Evolutionary conservation across 2,888 invertebrate genomes (phyloP).

Genomic region (Agrotis clavis): DNA sequence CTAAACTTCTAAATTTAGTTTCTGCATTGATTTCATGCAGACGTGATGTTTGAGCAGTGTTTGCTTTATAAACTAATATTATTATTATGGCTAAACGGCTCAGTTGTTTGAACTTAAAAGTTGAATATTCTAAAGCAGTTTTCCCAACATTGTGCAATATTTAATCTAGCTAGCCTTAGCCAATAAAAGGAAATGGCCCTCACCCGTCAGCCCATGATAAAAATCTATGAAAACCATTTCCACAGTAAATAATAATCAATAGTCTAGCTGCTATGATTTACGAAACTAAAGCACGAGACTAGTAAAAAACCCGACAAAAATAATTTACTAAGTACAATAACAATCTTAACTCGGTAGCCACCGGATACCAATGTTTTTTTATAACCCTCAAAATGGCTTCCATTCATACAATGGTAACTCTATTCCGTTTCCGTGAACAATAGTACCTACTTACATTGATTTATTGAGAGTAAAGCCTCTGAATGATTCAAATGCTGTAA

Average conservation of each 20-base stretch:
- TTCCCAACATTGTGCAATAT: slow-evolving; percentile 11
- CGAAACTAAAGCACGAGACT: slow-evolving; percentile 22
- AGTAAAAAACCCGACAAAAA: slow-evolving; percentile 20
- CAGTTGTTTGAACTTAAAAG: too few relatives aligned
- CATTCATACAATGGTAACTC: slow-evolving; percentile 52
- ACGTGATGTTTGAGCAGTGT: not conserved
- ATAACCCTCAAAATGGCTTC: slow-evolving; percentile 54
- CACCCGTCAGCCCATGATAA: slow-evolving; percentile 22
- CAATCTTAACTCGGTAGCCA: slow-evolving; percentile 22
- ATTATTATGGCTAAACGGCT: not conserved
- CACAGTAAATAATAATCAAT: slow-evolving; percentile 21
- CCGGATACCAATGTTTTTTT: slow-evolving; percentile 47
- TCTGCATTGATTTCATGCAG: not conserved
- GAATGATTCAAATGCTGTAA: slow-evolving; percentile 58
- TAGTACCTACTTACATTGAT: slow-evolving; percentile 49
- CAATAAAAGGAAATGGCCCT: not conserved
- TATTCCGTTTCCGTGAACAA: slow-evolving; percentile 39
- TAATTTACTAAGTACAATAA: slow-evolving; percentile 25
- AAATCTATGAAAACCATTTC: slow-evolving; percentile 23
- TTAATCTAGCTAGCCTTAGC: slow-evolving; percentile 7
- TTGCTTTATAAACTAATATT: not conserved
- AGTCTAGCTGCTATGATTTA: slow-evolving; percentile 31
- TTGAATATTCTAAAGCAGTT: not conserved
- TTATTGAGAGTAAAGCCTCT: slow-evolving; percentile 47
- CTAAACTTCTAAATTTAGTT: not conserved